These are phyloP conservation scores for Sinhomidia bicolor DNA, from an alignment of 2,888 invertebrate species.

Conservation along the genomic window DNA sequence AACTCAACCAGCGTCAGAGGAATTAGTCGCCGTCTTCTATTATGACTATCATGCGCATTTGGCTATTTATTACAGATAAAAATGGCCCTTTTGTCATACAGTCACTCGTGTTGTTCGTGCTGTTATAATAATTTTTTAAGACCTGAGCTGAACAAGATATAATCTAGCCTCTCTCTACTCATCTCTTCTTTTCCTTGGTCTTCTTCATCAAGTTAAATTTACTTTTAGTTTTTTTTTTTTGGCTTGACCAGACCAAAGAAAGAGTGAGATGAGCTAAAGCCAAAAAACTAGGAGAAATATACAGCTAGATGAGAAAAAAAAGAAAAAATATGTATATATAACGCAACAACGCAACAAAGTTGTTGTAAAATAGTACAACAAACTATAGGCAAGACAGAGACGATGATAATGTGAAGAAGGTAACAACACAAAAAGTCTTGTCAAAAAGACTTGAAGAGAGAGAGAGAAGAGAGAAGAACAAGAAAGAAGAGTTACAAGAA, in stretches of 20 bases:
- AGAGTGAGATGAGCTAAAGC: not conserved
- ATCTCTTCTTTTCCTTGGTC: not conserved
- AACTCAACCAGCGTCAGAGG: no score
- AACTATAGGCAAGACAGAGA: no score
- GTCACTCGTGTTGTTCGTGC: conserved; percentile 33
- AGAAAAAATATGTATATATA: not conserved
- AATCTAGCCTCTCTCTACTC: conserved; percentile 12
- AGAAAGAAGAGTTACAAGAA: not conserved
- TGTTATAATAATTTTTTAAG: conserved; percentile 65
- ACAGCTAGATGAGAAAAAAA: not conserved
- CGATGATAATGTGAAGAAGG: not conserved
- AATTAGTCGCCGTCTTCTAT: not conserved
- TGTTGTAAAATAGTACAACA: not conserved
- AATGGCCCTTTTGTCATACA: conserved; percentile 56
- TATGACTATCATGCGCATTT: conserved; percentile 3
- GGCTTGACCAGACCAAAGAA: conserved; percentile 44
- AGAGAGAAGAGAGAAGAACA: no score
- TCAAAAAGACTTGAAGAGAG: no score
- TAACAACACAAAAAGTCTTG: conserved; percentile 37
- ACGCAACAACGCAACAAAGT: not conserved
- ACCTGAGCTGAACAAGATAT: conserved; percentile 44
- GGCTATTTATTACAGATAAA: conserved; percentile 9
- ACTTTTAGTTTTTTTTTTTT: conserved; percentile 34
- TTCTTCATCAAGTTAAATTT: not conserved
- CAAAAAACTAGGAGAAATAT: not conserved